Evolutionary conservation across 92 coral and sea anemone genomes (phyloP), one percentile per base, ranked within the genome.

Genomic region (Epizoanthus illoricatus): DNA sequence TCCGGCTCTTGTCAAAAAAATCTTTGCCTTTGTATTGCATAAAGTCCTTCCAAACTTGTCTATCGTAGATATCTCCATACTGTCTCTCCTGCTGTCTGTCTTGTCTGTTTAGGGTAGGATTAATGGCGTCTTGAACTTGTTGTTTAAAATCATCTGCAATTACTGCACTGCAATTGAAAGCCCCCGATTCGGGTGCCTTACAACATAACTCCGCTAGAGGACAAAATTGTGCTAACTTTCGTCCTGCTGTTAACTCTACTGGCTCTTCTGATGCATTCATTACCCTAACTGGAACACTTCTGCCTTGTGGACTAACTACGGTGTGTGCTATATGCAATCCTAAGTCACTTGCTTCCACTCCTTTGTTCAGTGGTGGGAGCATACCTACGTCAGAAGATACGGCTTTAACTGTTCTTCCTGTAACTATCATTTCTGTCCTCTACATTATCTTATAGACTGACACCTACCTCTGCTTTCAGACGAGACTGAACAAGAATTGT

Each of bases 21-120:
- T 78, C 79, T 16, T 52, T 8, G n/a, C 39, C 68, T 2, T 74
- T 56, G 59, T 65, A 60, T 17, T 24, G 13, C 24, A 36, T 33
- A 47, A 80, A 87, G 7, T 84, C 87, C 18, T 84, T 68, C 90
- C 90, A 87, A n/a, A 87, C 74, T 20, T 47, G 69, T 21, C 90
- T 87, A 84, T 87, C 90, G 24, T 36, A 87, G 9, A 87, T 73
- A 58, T 87, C 90, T 9, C 66, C 86, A 57, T 73, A 69, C 17
- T 74, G 19, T 4, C 61, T 36, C 36, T 28, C 36, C 55, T 49
- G 55, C 15, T 8, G 55, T 4, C 55, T 49, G 55, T 49, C 55
- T 49, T 49, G 55, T 49, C 15, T 49, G 55, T 49, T 49, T 7
- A 49, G 1, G 54, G 54, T 47, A 5, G 54, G 54, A 47, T 47